Evolutionary conservation across 2,797 vertebrate genomes (phyloP).

Genomic region (Mormyrops attenuatus): DNA sequence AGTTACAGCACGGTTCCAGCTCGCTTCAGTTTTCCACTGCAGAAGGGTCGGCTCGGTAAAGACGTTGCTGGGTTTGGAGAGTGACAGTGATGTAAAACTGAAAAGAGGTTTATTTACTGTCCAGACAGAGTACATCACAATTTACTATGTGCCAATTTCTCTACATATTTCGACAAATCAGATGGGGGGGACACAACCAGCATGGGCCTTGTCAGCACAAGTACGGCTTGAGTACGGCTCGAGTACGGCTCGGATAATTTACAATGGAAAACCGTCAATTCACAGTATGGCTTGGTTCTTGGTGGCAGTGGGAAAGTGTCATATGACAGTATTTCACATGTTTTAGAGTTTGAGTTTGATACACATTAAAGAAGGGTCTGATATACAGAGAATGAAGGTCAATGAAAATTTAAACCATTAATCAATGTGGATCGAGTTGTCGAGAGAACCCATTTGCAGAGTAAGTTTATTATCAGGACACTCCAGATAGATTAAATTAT

Average conservation of each 20-base stretch:
- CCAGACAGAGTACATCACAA: neutral
- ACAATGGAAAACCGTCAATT: neutral
- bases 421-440: neutral
- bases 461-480: neutral
- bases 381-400: conserved; percentile 3
- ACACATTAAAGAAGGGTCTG: conserved; percentile 7
- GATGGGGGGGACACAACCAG: neutral
- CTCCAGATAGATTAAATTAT: neutral
- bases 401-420: conserved; percentile 11
- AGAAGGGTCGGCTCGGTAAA: neutral
- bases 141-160: neutral
- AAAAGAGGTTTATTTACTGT: neutral
- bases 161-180: neutral
- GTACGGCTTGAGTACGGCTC: neutral
- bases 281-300: neutral
- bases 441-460: neutral
- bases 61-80: neutral
- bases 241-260: neutral
- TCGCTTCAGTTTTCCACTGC: neutral
- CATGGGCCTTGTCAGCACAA: neutral
- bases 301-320: neutral
- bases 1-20: neutral
- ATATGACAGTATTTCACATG: conserved; percentile 3
- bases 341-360: neutral
- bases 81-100: neutral